Percentiles rank a stretch among this genome's conserved stretches.
Evolutionary conservation across 2,113 vertebrate species (phyloP).

Genomic region (Cairina moschata): DNA sequence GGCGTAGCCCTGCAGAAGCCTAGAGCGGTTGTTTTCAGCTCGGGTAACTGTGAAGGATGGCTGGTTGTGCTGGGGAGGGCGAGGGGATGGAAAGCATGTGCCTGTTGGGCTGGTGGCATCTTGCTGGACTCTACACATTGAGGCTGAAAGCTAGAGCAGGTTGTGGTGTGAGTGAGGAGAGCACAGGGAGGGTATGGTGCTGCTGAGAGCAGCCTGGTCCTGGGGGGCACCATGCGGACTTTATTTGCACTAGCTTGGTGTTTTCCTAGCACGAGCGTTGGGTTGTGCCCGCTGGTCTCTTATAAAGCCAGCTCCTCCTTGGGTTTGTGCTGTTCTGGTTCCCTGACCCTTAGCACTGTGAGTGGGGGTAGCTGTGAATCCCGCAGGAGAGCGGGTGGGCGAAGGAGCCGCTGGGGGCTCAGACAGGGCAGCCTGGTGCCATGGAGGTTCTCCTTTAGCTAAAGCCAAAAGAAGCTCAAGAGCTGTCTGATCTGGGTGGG

Average conservation of each 20-base stretch:
- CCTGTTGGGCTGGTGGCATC: not conserved
- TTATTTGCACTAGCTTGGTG: not conserved
- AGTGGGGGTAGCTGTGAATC: not conserved
- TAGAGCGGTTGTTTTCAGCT: not conserved
- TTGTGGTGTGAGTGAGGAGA: not conserved
- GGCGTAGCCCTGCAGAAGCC: no score
- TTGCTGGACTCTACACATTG: rapidly evolving
- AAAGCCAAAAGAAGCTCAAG: not conserved
- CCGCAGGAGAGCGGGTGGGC: not conserved
- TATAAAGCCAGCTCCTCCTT: not conserved
- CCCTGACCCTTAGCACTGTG: not conserved
- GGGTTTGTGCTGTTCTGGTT: not conserved
- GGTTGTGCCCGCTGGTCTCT: not conserved
- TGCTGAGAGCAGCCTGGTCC: not conserved
- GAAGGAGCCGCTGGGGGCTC: not conserved
- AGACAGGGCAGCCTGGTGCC: rapidly evolving
- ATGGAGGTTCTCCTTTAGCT: not conserved
- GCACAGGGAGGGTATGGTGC: not conserved
- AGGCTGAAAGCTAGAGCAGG: not conserved
- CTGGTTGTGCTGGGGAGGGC: not conserved
- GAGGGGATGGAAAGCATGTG: rapidly evolving
- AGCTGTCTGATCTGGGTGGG: not conserved
- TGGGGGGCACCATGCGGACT: not conserved
- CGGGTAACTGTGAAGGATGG: rapidly evolving
- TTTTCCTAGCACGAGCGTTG: not conserved